Evolutionary conservation across 2,113 vertebrate genomes (phyloP), one percentile per base, ranked within the genome.

Genomic region (Lamprotornis superbus): DNA sequence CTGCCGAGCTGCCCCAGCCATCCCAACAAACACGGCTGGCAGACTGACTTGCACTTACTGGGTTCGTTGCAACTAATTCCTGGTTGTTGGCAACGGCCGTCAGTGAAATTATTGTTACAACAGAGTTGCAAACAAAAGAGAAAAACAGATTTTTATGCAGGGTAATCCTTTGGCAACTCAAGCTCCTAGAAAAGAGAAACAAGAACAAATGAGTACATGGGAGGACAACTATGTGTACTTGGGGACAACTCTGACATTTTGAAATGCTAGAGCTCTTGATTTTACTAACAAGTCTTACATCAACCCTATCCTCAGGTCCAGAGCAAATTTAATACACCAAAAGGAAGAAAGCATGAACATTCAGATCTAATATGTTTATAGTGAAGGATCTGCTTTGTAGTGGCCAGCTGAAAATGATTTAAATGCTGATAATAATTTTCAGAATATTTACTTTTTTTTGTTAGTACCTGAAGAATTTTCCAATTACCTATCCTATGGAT

Each of bases 131-230:
- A 64, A 99, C 98, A 60, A 99, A 99, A 47, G 99, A 99, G 95
- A 99, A 99, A 97, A 99, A 99, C 33, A 99, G 98, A 96, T 99
- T 99, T 98, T 99, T 99, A 95, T 99, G 99, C 65, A 99, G 98
- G 6, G 99, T 99, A 95, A 99, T 99, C 98, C 99, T 98, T 65
- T 99, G 99, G 97, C 99, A 99, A 91, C 99, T 99, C 91, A 99
- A 97, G 97, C 99, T 99, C 98, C 99, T 99, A 77, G 74, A 94
- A 97, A 74, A 94, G 65, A 96, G 78, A 94, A 85, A 96, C 73
- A 80, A 97, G 94, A 96, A n/a, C 76, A 94, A 92, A 91, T 83
- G 65, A 89, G 90, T 76, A 83, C 64, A 67, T 44, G 3, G 37
- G 73, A 83, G 61, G 33, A 91, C 64, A 81, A 12, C 17, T 59